Percentiles rank a stretch among this genome's conserved stretches.
These are phyloP conservation scores for Pseudopleuronectes americanus DNA, from an alignment of 2,797 vertebrate species.

Conservation along the genomic window DNA sequence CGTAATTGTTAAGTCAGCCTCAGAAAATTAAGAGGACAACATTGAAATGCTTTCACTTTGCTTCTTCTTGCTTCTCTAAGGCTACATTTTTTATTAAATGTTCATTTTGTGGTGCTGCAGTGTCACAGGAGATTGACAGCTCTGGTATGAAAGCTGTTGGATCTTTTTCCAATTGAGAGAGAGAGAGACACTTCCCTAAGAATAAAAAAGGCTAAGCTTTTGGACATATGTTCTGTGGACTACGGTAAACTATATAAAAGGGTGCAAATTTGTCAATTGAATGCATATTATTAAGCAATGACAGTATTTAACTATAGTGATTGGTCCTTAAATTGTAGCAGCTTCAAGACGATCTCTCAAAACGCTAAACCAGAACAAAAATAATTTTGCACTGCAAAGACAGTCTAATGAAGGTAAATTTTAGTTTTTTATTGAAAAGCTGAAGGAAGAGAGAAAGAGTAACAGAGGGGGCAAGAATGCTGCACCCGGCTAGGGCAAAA, in stretches of 20 bases:
- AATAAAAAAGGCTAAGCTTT: not conserved
- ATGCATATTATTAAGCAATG: not conserved
- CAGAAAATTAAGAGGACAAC: conserved; percentile 76
- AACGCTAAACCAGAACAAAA: no score
- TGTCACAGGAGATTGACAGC: conserved; percentile 42
- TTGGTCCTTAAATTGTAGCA: not conserved
- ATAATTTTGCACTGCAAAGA: no score
- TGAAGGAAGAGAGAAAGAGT: no score
- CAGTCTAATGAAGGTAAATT: no score
- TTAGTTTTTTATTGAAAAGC: no score
- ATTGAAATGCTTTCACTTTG: conserved; percentile 66
- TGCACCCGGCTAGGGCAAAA: no score
- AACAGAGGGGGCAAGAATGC: no score
- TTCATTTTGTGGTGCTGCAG: conserved; percentile 47
- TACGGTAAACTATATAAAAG: not conserved
- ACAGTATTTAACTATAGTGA: not conserved
- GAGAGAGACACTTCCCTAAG: not conserved
- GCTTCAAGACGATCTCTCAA: no score
- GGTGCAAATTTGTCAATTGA: not conserved
- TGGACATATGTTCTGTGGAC: not conserved
- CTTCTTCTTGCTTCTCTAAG: conserved; percentile 51
- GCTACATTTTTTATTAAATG: conserved; percentile 57
- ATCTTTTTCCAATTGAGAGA: not conserved
- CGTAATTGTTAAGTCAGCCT: conserved; percentile 82
- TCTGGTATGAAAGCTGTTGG: not conserved